Conservation (phyloP, 2,888 invertebrate genomes). For the Himalopsyche kuldschensis region DNA sequence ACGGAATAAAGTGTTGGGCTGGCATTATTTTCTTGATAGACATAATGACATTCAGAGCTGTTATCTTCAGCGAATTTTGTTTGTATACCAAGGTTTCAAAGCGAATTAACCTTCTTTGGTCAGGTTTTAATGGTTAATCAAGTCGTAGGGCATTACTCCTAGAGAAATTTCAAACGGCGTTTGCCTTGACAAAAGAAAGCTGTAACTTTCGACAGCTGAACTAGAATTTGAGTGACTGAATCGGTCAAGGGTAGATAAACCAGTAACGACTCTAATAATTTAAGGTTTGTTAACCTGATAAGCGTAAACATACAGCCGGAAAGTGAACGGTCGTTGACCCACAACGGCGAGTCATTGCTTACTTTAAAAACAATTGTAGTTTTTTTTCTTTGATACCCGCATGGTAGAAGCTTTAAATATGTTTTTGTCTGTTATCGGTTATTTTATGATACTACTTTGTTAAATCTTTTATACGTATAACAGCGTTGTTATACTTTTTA, state of each 20-base stretch:
- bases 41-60: background rate
- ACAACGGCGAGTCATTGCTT: background rate
- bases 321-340: background rate
- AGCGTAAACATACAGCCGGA: background rate
- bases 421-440: too few species aligned
- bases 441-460: too few species aligned
- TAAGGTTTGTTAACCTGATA: background rate
- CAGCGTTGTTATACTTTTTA: too few species aligned
- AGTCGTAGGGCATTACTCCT: background rate
- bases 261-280: background rate
- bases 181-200: background rate
- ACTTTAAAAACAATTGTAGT: background rate
- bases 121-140: background rate
- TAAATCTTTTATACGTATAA: too few species aligned
- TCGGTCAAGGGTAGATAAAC: background rate
- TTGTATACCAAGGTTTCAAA: background rate
- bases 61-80: background rate
- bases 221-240: background rate
- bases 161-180: background rate
- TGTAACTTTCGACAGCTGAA: background rate
- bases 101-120: background rate
- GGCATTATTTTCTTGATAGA: background rate
- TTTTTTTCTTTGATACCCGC: background rate
- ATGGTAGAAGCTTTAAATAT: background rate
- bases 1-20: background rate